Base-by-base conservation (phyloP, 2,797 vertebrate species). In the Eulemur coronatus region DNA sequence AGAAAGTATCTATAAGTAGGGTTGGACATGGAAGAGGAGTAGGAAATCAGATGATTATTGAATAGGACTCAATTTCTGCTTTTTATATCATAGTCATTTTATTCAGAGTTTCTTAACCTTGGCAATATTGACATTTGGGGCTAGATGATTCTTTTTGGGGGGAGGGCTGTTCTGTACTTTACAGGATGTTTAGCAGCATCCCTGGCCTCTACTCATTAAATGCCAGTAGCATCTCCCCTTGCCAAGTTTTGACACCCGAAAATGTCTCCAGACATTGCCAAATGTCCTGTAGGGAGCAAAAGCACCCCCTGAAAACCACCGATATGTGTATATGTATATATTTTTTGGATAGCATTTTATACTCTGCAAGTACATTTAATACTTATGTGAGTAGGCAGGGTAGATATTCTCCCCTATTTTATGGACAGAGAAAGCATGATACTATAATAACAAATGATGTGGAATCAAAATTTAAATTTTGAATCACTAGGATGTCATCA, bases 401-500 rank as follows among this genome's bases (percentile, higher is more conserved):
- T 50, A 84, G 38, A 72, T 52, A 93, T 22, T 67, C 35, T 80
- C 78, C 15, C 9, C 24, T 26, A 69, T 28, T 94, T 84, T 50
- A 90, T 12, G 87, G 43, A 75, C 35, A 13, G 12, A 35, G 18
- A 22, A 94, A 50, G 67, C 6, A 65, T 22, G 4, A 90, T 65
- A 63, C 14, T 84, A 28, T 69, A 78, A 59, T 28, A 17, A 20
- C 84, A 93, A 93, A 26, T 72, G 26, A 15, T 67, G 20, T 69
- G 14, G 93, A 80, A 88, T 95, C n/a, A 79, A 82, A 73, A 61
- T 85, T 90, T 85, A 82, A 75, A 92, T 72, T 96, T 59, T 82
- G 81, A 88, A 86, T 48, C 70, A 82, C 59, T 50, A 50, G 79
- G 59, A 50, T 79, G 46, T 24, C 30, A 43, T n/a, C 4, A 1